Base-by-base conservation (phyloP, 2,888 invertebrate genomes). In the Melipona beecheii region DNA sequence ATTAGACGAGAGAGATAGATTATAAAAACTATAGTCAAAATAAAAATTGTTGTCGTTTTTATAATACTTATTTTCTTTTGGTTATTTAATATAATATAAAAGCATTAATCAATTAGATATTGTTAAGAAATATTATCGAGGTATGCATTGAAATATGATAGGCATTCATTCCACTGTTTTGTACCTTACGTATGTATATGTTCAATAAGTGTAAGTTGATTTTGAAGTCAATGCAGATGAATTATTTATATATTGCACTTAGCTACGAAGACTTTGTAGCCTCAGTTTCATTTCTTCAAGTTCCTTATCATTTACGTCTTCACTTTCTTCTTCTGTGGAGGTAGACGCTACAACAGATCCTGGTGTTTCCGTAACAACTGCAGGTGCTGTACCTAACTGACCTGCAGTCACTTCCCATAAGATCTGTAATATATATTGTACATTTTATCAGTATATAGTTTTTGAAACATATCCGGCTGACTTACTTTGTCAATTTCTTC, bases 201-300 rank as follows among this genome's bases (percentile, higher is more conserved):
- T 31, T 62, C 49, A 36, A 27, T 75, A 62, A 65, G 74, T 69
- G 72, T 56, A 81, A 78, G 77, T 64, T 54, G 54, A 49, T 75
- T 65, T 64, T 69, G 62, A 69, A 73, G 54, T 72, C 19, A 68
- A 68, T 65, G 68, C 15, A 17, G 24, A 81, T 79, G 66, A 68
- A 75, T 78, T 72, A 87, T 85, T 75, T 85, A 86, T 72, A 78
- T 71, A 78, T 83, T 79, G 36, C 66, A 80, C 86, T 95, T 98
- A 99, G 92, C 98, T 98, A 87, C 98, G 96, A 75, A 99, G 95
- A 56, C 98, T 98, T 90, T 98, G 97, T 80, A 99, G 95, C 87
- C 99, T 95, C 81, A 96, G 97, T 94, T 98, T 97, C 99, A 99
- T 99, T 92, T 98, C 98, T 90, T 97, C 97, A n/a, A 99, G 95